Conservation (phyloP, 2,113 vertebrate genomes). For the Oenanthe oenanthe region DNA sequence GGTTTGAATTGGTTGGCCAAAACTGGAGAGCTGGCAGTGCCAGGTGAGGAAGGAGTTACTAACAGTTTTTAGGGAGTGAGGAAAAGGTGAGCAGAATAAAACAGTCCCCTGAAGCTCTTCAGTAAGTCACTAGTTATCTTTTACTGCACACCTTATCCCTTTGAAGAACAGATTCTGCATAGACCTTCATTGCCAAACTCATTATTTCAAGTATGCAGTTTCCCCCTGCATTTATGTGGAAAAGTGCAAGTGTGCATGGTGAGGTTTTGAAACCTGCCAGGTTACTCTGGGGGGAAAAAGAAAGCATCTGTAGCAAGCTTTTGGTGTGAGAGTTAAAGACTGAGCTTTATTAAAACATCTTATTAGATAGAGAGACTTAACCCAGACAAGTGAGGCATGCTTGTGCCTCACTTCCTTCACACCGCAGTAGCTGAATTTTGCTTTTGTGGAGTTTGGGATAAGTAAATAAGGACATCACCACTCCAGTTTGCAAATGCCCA, state of each 20-base stretch:
- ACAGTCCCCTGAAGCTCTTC: neutral
- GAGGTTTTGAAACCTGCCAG: neutral
- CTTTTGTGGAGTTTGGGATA: neutral
- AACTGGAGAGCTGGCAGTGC: neutral
- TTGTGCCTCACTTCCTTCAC: neutral
- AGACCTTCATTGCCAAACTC: neutral
- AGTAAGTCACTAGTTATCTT: neutral
- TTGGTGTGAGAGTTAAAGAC: neutral
- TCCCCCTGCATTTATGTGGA: accelerated
- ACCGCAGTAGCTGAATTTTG: neutral
- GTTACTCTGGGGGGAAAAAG: neutral
- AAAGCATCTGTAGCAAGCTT: neutral
- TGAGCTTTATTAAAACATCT: neutral
- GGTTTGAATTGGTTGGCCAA: neutral
- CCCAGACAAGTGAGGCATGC: neutral
- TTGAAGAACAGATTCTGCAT: neutral
- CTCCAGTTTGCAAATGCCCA: neutral
- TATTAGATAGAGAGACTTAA: neutral
- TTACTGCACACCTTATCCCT: neutral
- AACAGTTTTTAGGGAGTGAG: neutral
- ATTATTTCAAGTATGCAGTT: neutral
- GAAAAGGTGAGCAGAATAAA: neutral
- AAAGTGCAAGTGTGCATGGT: neutral
- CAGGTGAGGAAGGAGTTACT: neutral
- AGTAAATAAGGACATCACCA: neutral